These are phyloP conservation scores for Gymnocephalus cernua DNA, from an alignment of 2,113 vertebrate genomes.

Conservation along the genomic window DNA sequence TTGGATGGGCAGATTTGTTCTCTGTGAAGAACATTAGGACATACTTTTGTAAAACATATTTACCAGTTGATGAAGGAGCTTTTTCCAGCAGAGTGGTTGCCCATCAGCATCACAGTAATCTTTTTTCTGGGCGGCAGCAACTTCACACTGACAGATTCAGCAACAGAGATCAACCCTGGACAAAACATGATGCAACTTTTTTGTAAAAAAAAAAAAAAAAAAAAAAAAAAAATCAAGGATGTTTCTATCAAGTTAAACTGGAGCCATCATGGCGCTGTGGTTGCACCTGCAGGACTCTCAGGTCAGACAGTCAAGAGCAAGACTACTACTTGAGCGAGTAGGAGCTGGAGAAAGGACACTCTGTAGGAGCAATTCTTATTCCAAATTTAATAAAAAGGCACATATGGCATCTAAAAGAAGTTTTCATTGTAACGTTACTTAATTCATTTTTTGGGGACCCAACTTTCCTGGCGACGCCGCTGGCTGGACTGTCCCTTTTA, in stretches of 20 bases:
- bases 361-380: no score
- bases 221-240: background rate
- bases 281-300: background rate
- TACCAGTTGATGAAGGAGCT: slow-evolving; percentile 91
- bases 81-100: slow-evolving; percentile 90
- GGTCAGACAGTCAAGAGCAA: background rate
- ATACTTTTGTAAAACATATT: background rate
- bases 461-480: background rate
- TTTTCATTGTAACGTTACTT: background rate
- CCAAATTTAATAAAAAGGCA: no score
- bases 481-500: background rate
- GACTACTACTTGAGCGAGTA: background rate
- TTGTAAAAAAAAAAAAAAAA: background rate
- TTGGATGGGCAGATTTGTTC: background rate
- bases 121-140: slow-evolving; percentile 87
- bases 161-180: slow-evolving; percentile 84
- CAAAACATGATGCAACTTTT: background rate
- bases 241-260: background rate
- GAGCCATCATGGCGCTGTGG: background rate
- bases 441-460: background rate
- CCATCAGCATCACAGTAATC: slow-evolving; percentile 89
- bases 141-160: slow-evolving; percentile 83
- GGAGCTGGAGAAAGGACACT: background rate
- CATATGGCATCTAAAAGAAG: no score
- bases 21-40: background rate